Base-by-base conservation (phyloP, 2,797 vertebrate species). In the Tinamus major region DNA sequence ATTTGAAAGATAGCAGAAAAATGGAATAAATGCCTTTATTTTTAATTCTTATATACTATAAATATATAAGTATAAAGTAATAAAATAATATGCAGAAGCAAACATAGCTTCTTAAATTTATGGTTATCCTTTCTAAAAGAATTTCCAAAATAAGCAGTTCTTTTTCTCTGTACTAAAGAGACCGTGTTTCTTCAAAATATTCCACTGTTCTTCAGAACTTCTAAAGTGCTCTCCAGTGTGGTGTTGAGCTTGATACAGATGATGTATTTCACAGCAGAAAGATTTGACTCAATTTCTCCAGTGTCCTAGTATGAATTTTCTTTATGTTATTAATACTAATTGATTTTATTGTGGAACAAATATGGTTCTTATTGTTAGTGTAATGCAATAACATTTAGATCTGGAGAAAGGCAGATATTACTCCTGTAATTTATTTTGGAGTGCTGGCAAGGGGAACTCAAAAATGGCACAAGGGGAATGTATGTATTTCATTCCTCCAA, bases 81-180 rank as follows among this genome's bases (percentile, higher is more conserved):
- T 79, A 87, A 93, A 85, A 69, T 67, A 78, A 55, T n/a, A 24
- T 10, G 55, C 69, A 81, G 86, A 71, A 65, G 9, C 78, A 90
- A 91, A 37, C 6, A 14, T 21, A 65, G 55, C 31, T 82, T 81
- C 37, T 84, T 74, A 53, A 44, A 80, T 79, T 67, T 13, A 44
- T 58, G 2, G 7, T 56, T 35, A 7, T 78, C 5, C 21, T 79
- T 87, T 77, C 27, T 7, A 48, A 79, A 84, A 81, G 5, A 41
- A 17, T 23, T 87, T 90, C 16, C 55, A 42, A 67, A 17, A 12
- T 55, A 58, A 87, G 14, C 26, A 63, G 23, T 33, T 76, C 5
- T 58, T 86, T 53, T 84, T 61, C 84, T n/a, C 24, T 44, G 15
- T 65, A 26, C 35, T 46, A 44, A 80, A 51, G 42, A 90, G 39